Evolutionary conservation across 2,888 invertebrate species (phyloP).

Genomic region (Oscheius sp.): DNA sequence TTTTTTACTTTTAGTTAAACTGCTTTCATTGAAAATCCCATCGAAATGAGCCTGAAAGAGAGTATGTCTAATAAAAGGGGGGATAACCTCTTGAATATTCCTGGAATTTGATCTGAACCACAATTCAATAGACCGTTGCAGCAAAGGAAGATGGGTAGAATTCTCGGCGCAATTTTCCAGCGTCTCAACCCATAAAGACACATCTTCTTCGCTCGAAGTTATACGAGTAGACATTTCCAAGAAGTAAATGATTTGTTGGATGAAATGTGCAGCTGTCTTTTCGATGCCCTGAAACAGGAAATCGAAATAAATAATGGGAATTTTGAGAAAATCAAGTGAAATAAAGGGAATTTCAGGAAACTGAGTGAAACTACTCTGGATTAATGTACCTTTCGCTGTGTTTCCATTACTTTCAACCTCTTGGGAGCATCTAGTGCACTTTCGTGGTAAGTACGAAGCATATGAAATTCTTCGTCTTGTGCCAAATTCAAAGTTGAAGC

Average conservation of each 20-base stretch:
- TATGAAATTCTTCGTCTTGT: constrained; percentile 18
- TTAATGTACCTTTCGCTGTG: neutral
- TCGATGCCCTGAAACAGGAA: neutral
- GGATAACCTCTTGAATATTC: neutral
- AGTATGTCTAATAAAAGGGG: neutral
- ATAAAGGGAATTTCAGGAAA: neutral
- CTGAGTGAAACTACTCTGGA: neutral
- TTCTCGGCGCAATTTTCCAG: constrained; percentile 8
- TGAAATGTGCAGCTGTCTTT: constrained; percentile 5
- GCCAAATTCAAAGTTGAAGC: constrained; percentile 3
- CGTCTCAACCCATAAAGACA: constrained; percentile 3
- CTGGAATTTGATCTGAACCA: constrained; percentile 8
- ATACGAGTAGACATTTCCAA: neutral
- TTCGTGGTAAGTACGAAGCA: constrained; percentile 2
- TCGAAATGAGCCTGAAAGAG: constrained; percentile 14
- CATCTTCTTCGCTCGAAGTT: constrained; percentile 8
- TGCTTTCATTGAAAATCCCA: constrained; percentile 5
- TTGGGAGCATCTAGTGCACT: neutral
- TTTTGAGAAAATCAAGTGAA: neutral
- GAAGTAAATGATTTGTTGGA: neutral
- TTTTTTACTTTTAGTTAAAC: neutral
- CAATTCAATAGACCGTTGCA: constrained; percentile 5
- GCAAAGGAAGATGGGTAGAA: constrained; percentile 9
- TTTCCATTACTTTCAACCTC: neutral
- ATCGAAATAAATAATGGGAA: neutral